Base-by-base conservation (phyloP, 37 sponge, comb jelly and placozoan species). In the Cladorhizidae sp. region DNA sequence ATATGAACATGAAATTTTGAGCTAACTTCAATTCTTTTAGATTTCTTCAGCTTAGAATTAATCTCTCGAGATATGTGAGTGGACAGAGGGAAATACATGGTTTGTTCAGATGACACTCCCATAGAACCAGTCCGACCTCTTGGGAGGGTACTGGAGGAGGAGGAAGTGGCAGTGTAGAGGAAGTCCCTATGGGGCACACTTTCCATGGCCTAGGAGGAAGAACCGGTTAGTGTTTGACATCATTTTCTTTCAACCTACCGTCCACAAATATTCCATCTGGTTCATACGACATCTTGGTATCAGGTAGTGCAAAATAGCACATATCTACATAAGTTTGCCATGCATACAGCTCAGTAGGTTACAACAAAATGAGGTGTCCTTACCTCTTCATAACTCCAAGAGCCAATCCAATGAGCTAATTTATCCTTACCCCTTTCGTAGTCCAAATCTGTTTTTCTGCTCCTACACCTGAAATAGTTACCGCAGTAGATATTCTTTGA, bases 201-300 rank as follows among this genome's bases (percentile, higher is more conserved):
- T 73, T 87, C 88, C 79, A 80, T 33, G 18, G 81, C 50, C 92
- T 91, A 41, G 26, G 14, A 59, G 6, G 57, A 74, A n/a, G n/a
- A 45, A 72, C 51, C n/a, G n/a, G 42, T 41, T 11, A n/a, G 28
- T 11, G 6, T 28, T 33, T 51, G 22, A 18, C 25, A 25, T 54
- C 17, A 58, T 55, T 1, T 23, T 11, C 23, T 61, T 33, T 18
- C 23, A 20, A 75, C 85, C 72, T 64, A 92, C 92, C 40, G 88
- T 87, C 73, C 81, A 81, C 20, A 92, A 43, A 49, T 64, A 80
- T n/a, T 83, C 80, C 78, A 92, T 23, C 29, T 87, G 85, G 55
- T 70, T 40, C n/a, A 85, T 61, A 18, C 49, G 72, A 50, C 88
- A 84, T 65, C 92, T 39, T 51, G 57, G 14, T 0, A 92, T 42